Conservation (phyloP, 2,797 vertebrate genomes). For the Danio kyathit region DNA sequence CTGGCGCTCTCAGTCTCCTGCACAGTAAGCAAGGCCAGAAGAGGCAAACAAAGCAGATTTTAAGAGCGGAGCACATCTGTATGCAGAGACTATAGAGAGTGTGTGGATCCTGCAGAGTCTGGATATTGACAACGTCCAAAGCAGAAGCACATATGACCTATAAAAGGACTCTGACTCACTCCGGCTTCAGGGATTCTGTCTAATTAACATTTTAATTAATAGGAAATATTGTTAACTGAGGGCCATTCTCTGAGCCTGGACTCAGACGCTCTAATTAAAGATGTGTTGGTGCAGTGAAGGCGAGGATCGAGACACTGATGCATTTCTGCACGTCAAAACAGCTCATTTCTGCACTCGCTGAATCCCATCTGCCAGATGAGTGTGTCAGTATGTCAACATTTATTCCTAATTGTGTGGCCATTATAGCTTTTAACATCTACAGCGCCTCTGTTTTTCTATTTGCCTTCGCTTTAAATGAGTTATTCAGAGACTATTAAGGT, state of each 20-base stretch:
- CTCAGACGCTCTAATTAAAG: conserved; percentile 76
- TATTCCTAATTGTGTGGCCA: too few species aligned
- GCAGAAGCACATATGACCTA: conserved; percentile 64
- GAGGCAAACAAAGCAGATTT: not conserved
- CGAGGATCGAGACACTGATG: too few species aligned
- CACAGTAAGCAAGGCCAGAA: not conserved
- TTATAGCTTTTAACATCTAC: too few species aligned
- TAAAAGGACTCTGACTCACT: conserved; percentile 63
- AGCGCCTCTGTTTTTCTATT: too few species aligned
- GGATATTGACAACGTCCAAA: conserved; percentile 67
- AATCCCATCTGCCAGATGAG: too few species aligned
- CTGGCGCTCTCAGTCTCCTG: not conserved
- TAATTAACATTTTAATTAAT: conserved; percentile 84
- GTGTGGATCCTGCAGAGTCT: conserved; percentile 53
- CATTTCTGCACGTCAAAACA: too few species aligned
- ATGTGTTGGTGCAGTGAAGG: conserved; percentile 49
- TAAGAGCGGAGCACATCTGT: conserved; percentile 19
- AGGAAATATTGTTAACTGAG: conserved; percentile 76
- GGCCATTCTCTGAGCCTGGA: conserved; percentile 72
- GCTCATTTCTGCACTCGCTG: too few species aligned
- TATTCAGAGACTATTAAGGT: too few species aligned
- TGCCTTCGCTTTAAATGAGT: too few species aligned
- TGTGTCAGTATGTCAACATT: too few species aligned
- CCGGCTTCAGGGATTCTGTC: conserved; percentile 69
- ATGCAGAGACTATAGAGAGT: conserved; percentile 57